Base-by-base conservation (phyloP, 2,797 vertebrate genomes). In the Acipenser transmontanus region DNA sequence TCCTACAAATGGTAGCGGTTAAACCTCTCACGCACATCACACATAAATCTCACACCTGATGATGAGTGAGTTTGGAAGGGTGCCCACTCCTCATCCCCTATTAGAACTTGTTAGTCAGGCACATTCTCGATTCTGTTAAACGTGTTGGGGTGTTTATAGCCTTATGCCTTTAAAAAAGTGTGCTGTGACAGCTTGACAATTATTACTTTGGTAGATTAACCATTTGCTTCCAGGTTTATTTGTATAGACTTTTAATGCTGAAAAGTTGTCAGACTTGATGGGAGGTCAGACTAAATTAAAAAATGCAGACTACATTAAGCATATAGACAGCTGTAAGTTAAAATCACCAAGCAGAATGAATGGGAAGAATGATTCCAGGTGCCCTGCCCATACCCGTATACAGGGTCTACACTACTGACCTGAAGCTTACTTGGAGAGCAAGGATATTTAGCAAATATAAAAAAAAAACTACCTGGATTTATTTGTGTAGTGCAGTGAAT, bases 291-390 rank as follows among this genome's bases (percentile, higher is more conserved):
- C 2, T 4, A 34, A 34, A 34, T 34, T 34, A 34, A 34, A 34
- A 78, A 79, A 69, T 79, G 76, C 77, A 80, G 74, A 78, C 67
- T 72, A 71, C 68, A 78, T 70, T 81, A 74, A n/a, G 12, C 9
- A n/a, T n/a, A 57, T 57, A 57, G 54, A 57, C 54, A 11, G 7
- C 54, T 57, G 54, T 11, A n/a, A n/a, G 14, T 57, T 57, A 57
- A 57, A n/a, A 57, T n/a, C 12, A 57, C 3, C 34, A 34, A 34
- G 34, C 34, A 34, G 34, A 34, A 34, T 34, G 4, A 34, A 34
- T 34, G 34, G 34, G 34, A 34, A 34, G 34, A 34, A 34, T 34
- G 2, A 34, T 34, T 34, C 34, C 34, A 34, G 2, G 4, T 34
- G 34, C 34, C 34, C 34, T 4, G 34, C 54, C 9, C 12, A 57